Evolutionary conservation across 2,888 invertebrate genomes (phyloP), one percentile per base, ranked within the genome.

Genomic region (Diarsia rubi): DNA sequence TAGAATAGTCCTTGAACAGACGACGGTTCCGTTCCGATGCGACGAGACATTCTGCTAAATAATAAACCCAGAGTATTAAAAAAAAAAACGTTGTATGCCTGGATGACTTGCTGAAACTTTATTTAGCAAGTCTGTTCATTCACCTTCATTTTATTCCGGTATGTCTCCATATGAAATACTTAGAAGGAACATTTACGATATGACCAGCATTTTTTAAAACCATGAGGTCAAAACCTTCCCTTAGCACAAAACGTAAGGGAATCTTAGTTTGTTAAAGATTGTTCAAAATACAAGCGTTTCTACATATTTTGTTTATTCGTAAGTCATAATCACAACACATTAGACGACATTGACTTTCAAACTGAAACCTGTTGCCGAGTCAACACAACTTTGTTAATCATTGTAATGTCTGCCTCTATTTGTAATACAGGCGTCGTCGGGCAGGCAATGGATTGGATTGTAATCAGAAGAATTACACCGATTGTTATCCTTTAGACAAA

Each of bases 91-190:
- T n/a, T 9, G 24, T 69, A 2, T 76, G 27, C 52, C 47, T 27
- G 47, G n/a, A 77, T 77, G 57, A 70, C 70, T 64, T 78, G 44
- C 57, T 24, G 21, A 27, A 52, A 78, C 4, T 69, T 45, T 64
- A 59, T 62, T 69, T 62, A 47, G 62, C 52, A 54, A n/a, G 57
- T 24, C 27, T 52, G 27, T 69, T 62, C 37, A n/a, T 49, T 59
- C 49, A 64, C 44, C 49, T 59, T 37, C 44, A 14, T 3, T 77
- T 66, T 1, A 37, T 31, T 69, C 27, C n/a, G 19, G n/a, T 62
- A 3, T 27, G 14, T 37, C n/a, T 62, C n/a, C 16, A 52, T 68
- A 65, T 59, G 8, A 9, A 44, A 73, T 37, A 59, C 1, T 59
- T 44, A 16, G 42, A 47, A 31, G 5, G 3, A 27, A 47, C 3